Evolutionary conservation across 2,113 vertebrate species (phyloP).

Genomic region (Tenebrosternarchus preto): DNA sequence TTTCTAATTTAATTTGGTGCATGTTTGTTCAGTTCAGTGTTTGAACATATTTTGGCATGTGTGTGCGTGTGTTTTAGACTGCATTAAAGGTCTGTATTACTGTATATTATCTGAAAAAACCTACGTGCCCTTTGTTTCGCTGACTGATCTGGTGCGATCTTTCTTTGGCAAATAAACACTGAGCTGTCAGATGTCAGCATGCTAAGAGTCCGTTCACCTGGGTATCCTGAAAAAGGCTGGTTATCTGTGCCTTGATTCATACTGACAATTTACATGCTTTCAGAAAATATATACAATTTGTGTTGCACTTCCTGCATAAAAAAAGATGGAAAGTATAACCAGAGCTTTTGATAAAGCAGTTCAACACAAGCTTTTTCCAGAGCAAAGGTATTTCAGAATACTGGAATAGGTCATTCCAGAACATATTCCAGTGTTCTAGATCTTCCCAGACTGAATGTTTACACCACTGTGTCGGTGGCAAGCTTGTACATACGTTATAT

Average conservation of each 20-base stretch:
- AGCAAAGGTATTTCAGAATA: background rate
- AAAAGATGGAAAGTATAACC: background rate
- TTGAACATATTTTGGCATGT: background rate
- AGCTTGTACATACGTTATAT: too few species aligned
- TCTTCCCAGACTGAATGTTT: background rate
- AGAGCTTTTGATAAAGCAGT: background rate
- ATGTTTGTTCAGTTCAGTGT: background rate
- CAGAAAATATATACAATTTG: conserved; percentile 1
- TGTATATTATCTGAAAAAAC: background rate
- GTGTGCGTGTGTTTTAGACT: background rate
- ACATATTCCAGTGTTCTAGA: background rate
- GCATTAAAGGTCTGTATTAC: background rate
- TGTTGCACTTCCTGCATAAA: background rate
- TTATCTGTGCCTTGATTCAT: background rate
- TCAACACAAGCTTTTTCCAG: background rate
- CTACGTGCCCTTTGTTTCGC: background rate
- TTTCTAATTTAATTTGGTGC: background rate
- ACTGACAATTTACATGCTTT: background rate
- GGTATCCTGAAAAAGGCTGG: background rate
- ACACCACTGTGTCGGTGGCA: conserved; percentile 3
- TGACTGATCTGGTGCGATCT: background rate
- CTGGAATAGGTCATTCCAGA: too few species aligned
- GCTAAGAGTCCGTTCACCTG: background rate
- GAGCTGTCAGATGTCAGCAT: conserved; percentile 16
- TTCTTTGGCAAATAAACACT: background rate